These are phyloP conservation scores for Coptotermes formosanus DNA, from an alignment of 1,140 invertebrate genomes.

Conservation along the genomic window DNA sequence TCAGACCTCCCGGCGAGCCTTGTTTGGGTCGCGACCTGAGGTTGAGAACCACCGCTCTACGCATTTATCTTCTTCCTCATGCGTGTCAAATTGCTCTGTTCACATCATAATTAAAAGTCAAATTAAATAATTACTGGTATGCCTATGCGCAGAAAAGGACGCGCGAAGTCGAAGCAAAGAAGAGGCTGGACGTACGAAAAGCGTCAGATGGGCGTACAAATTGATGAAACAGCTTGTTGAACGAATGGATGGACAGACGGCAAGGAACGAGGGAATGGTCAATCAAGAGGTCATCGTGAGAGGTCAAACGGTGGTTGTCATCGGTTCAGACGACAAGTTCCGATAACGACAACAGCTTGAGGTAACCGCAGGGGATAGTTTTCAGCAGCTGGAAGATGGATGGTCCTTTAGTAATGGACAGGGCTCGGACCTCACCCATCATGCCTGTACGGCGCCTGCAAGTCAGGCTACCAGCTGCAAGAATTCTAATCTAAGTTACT, in stretches of 20 bases:
- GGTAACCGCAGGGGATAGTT: not conserved
- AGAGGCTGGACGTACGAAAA: not conserved
- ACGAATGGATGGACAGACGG: not conserved
- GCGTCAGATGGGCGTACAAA: not conserved
- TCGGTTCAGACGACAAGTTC: not conserved
- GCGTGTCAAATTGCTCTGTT: too few species aligned
- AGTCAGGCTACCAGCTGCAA: not conserved
- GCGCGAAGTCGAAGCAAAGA: not conserved
- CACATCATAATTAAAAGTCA: too few species aligned
- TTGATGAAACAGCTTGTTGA: slow-evolving; percentile 2
- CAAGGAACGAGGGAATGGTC: not conserved
- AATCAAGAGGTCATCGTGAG: not conserved
- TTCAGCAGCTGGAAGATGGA: not conserved
- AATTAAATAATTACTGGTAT: not conserved
- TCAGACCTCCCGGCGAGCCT: too few species aligned
- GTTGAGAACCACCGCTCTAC: too few species aligned
- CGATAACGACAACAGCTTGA: slow-evolving; percentile 7
- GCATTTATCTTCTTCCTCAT: too few species aligned
- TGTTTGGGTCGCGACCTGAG: too few species aligned
- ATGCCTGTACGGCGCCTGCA: not conserved
- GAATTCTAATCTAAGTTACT: too few species aligned
- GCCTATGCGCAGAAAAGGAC: not conserved
- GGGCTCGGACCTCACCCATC: not conserved
- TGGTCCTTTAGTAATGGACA: not conserved
- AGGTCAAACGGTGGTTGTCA: slow-evolving; percentile 10